phyloP scores from a whole-genome alignment of 2,888 invertebrate genomes.

The Sarcophaga rosellei region DNA sequence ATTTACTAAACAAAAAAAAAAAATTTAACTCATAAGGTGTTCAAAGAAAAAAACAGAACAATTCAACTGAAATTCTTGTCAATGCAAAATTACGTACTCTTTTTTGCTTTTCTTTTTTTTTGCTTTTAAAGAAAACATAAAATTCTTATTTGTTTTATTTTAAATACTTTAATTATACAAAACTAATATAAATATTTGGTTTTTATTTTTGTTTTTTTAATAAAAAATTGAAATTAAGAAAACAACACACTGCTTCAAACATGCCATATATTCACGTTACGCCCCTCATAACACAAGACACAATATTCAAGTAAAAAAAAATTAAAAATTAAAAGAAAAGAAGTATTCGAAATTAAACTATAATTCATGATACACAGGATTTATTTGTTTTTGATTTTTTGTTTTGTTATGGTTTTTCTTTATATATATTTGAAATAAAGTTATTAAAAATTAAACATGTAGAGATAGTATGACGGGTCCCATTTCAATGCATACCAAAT shows the following conservation, averaged over 20 bases:
- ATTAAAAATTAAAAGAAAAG: conserved; percentile 3
- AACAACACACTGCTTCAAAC: conserved; percentile 61
- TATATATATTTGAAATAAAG: not conserved
- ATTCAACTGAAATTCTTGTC: not conserved
- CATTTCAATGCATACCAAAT: conserved; percentile 57
- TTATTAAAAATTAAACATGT: conserved; percentile 22
- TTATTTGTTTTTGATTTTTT: not conserved
- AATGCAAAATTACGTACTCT: conserved; percentile 66
- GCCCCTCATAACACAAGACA: conserved; percentile 68
- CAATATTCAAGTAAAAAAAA: conserved; percentile 31
- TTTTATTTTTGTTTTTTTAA: not conserved
- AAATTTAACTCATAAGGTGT: conserved; percentile 62
- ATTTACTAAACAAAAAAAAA: not conserved
- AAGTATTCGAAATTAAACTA: not conserved
- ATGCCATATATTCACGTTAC: conserved; percentile 65
- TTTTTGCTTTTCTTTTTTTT: not conserved
- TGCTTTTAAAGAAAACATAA: conserved; percentile 1
- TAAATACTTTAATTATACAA: conserved; percentile 9
- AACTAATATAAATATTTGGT: conserved; percentile 7
- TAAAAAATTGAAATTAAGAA: not conserved
- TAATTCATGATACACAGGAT: conserved; percentile 1
- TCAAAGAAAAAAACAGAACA: conserved; percentile 36
- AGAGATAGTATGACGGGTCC: conserved; percentile 36
- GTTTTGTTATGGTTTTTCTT: not conserved
- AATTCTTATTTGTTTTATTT: not conserved